Conservation (phyloP, 2,888 invertebrate genomes). For the Lasioglossum villosulum region DNA sequence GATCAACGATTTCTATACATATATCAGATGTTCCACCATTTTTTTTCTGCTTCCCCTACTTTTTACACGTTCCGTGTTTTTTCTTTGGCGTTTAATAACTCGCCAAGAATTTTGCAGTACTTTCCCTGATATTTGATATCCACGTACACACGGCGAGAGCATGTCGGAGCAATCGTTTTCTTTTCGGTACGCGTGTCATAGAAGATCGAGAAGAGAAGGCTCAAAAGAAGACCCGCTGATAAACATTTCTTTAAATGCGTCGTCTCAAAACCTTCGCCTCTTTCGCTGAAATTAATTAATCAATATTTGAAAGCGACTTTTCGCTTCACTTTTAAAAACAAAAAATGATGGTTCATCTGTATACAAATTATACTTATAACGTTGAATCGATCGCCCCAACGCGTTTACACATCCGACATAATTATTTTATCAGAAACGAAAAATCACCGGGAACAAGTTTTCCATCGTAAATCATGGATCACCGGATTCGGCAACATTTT, state of each 20-base stretch:
- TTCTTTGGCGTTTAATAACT: background rate
- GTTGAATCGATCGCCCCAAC: background rate
- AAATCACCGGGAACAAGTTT: background rate
- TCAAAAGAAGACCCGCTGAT: background rate
- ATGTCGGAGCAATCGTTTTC: background rate
- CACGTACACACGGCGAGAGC: background rate
- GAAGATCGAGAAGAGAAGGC: background rate
- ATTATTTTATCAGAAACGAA: background rate
- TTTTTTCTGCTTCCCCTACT: slow-evolving; percentile 14
- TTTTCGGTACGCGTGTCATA: background rate
- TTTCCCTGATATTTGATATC: background rate
- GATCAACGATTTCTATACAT: slow-evolving; percentile 42
- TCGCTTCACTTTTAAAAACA: background rate
- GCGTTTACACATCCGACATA: background rate
- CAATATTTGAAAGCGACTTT: background rate
- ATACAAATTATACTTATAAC: background rate
- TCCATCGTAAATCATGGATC: slow-evolving; percentile 10
- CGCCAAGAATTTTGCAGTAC: background rate
- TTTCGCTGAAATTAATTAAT: background rate
- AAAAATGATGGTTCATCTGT: background rate
- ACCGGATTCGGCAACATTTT: slow-evolving; percentile 8
- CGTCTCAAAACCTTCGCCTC: no score
- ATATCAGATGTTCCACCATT: slow-evolving; percentile 24
- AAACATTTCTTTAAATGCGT: background rate
- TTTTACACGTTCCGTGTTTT: slow-evolving; percentile 12